A percentile compares a stretch with the other conserved stretches of the same genome.
phyloP scores from a whole-genome alignment of 2,113 vertebrate genomes.

The Chamaea fasciata region DNA sequence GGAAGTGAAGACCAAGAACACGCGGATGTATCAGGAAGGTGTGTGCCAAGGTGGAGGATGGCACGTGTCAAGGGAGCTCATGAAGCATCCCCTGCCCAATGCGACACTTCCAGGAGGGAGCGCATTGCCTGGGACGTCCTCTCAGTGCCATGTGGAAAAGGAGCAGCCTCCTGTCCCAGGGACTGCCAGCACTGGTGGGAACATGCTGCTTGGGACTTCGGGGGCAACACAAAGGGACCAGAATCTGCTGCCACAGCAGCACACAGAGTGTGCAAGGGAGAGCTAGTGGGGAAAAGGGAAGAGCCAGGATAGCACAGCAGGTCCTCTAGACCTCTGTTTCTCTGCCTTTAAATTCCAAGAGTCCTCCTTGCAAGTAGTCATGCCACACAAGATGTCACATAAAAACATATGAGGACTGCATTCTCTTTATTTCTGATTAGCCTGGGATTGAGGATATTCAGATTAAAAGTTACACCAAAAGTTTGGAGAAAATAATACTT shows the following conservation, averaged over 20 bases:
- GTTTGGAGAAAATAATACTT: neutral
- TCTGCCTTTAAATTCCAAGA: neutral
- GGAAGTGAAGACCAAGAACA: neutral
- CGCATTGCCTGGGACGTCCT: neutral
- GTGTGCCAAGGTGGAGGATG: neutral
- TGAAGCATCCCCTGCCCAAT: neutral
- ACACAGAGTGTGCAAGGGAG: neutral
- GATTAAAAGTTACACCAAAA: neutral
- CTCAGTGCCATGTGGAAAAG: neutral
- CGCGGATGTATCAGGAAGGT: neutral
- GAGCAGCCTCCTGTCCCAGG: neutral
- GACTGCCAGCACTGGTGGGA: neutral
- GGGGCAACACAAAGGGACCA: neutral
- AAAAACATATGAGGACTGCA: neutral
- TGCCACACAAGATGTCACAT: neutral
- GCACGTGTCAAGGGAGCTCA: fast-evolving
- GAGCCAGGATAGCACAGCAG: neutral
- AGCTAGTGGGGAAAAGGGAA: neutral
- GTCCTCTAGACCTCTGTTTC: neutral
- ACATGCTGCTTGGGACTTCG: fast-evolving
- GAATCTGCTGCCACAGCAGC: neutral
- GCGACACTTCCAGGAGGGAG: fast-evolving
- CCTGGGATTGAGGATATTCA: neutral
- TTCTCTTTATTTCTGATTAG: neutral
- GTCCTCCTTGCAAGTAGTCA: neutral